Base-by-base conservation (phyloP, 2,888 invertebrate species). In the Balanococcus diminutus region DNA sequence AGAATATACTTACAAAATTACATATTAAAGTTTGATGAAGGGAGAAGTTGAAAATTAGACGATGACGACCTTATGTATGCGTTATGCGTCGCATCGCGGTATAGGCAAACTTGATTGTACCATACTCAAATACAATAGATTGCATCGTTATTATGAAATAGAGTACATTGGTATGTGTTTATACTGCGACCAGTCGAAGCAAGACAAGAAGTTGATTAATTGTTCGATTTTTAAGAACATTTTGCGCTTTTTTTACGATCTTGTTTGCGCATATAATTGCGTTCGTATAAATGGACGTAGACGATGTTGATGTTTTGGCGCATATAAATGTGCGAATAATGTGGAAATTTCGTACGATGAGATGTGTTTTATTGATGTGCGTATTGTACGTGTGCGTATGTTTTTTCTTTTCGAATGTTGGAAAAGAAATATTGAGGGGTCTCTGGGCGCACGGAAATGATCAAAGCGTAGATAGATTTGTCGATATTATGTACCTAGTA, bases 261-360 rank as follows among this genome's bases (percentile, higher is more conserved):
- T 67, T 67, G 67, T 67, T 31, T 67, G 28, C 67, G 28, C n/a
- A 61, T 67, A 67, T 3, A 28, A 67, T 31, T 67, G 67, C 67
- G 67, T 67, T 67, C 28, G 28, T 67, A 67, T 67, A 67, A 67
- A 67, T 14, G 67, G 28, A 67, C 67, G 28, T 28, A 22, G 22
- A 67, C 67, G 67, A 67, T 67, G 67, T 67, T 67, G 56, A 56
- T 56, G 67, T 67, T 67, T 67, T 67, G 67, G 67, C 67, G 67
- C 5, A 16, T 25, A 56, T 16, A 67, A 67, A 67, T 28, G 67
- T 31, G 67, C 67, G 67, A 28, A 67, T 67, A n/a, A 67, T 67
- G 67, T 67, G 67, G 28, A 67, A 67, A 67, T 67, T 67, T 28
- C 28, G 16, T 2, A 9, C 25, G 67, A 67, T 67, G 67, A 56